Conservation (phyloP, 1,140 invertebrate species). For the Drosophila equinoxialis region DNA sequence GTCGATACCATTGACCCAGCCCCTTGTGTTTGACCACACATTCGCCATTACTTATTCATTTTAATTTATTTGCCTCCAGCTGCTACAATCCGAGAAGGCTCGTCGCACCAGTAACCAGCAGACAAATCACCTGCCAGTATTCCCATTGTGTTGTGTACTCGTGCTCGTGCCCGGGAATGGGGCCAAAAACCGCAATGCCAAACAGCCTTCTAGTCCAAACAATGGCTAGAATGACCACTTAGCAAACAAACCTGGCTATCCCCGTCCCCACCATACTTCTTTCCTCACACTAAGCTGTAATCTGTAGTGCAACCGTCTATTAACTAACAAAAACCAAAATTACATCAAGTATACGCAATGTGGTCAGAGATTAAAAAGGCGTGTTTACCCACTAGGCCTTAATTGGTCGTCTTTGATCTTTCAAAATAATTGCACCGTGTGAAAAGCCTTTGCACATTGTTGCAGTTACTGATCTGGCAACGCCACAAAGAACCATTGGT, state of each 20-base stretch:
- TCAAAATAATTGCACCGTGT: neutral
- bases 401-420: neutral
- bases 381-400: neutral
- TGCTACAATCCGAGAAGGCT: conserved; percentile 9
- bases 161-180: neutral
- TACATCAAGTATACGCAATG: conserved; percentile 52
- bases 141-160: neutral
- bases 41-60: neutral
- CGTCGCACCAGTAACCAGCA: neutral
- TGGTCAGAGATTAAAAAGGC: conserved; percentile 11
- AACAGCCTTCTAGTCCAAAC: neutral
- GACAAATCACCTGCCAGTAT: neutral
- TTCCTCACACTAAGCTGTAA: neutral
- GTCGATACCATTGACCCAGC: conserved; percentile 45
- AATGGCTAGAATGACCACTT: conserved; percentile 2
- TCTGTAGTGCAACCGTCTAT: conserved; percentile 22
- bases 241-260: neutral
- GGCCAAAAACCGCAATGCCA: conserved; percentile 1
- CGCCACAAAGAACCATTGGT: neutral
- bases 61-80: neutral
- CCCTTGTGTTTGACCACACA: conserved; percentile 27
- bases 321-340: conserved; percentile 21
- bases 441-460: neutral
- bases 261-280: neutral
- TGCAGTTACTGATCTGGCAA: neutral